Evolutionary conservation across 1,140 invertebrate genomes (phyloP).

Genomic region (Chironomus tepperi): DNA sequence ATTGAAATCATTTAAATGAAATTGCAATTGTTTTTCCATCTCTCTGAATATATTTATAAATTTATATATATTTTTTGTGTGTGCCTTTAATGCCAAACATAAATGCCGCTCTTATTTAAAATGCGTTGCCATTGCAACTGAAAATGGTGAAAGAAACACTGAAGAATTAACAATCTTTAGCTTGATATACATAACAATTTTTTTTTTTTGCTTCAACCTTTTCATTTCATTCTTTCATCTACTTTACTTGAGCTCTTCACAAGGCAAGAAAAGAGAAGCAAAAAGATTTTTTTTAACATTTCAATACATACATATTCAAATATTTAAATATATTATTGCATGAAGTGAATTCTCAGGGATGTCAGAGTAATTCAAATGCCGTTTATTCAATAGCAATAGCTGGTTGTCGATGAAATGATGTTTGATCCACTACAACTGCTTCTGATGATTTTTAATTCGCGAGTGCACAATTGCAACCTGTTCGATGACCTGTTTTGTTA

Average conservation of each 20-base stretch:
- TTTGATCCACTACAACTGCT: neutral
- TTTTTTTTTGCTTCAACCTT: neutral
- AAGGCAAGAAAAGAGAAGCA: too few relatives aligned
- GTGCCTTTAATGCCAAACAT: neutral
- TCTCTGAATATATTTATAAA: neutral
- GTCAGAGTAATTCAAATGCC: neutral
- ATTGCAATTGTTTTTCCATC: constrained; percentile 16
- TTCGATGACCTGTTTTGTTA: constrained; percentile 7
- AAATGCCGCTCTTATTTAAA: neutral
- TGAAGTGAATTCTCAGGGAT: neutral
- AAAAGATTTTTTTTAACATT: neutral
- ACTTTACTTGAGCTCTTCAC: too few relatives aligned
- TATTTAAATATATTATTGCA: neutral
- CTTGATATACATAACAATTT: constrained; percentile 3
- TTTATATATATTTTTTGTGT: too few relatives aligned
- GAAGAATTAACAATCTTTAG: constrained; percentile 9
- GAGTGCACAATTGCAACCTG: constrained; percentile 5
- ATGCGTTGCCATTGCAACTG: neutral
- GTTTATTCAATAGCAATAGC: too few relatives aligned
- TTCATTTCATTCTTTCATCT: neutral
- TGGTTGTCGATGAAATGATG: neutral
- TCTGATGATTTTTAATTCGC: neutral
- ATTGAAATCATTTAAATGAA: constrained; percentile 15
- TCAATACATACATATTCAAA: constrained; percentile 14
- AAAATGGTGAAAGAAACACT: constrained; percentile 8